A percentile compares a stretch with the other conserved stretches of the same genome.
phyloP scores from a whole-genome alignment of 2,797 vertebrate species.

The Schizopygopsis pylzovi region DNA sequence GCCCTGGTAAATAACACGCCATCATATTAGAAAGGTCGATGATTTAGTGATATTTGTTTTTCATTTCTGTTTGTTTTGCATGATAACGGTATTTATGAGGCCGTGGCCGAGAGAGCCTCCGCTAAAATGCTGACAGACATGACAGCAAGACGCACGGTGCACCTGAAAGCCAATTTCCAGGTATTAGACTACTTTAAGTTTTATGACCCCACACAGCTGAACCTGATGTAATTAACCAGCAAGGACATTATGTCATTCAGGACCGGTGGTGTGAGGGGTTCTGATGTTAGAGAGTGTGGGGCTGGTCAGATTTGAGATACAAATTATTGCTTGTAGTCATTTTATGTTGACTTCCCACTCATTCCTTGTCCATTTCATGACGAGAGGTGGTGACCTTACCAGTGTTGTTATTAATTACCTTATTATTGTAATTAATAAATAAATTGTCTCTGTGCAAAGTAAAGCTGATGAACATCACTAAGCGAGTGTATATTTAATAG shows the following conservation, averaged over 20 bases:
- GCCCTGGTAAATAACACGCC: constrained; percentile 69
- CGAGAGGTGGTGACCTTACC: constrained; percentile 72
- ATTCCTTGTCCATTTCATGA: constrained; percentile 65
- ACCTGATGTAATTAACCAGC: constrained; percentile 84
- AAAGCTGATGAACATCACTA: constrained; percentile 65
- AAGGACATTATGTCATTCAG: constrained; percentile 84
- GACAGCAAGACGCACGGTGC: constrained; percentile 73
- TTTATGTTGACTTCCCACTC: constrained; percentile 60
- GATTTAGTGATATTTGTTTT: constrained; percentile 83
- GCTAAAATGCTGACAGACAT: constrained; percentile 70
- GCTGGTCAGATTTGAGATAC: constrained; percentile 53
- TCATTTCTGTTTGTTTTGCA: constrained; percentile 75
- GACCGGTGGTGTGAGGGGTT: constrained; percentile 60
- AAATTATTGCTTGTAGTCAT: constrained; percentile 56
- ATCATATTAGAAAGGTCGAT: constrained; percentile 68
- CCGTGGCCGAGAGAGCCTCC: constrained; percentile 50
- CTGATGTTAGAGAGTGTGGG: constrained; percentile 52
- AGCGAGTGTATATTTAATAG: constrained; percentile 75
- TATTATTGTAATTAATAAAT: constrained; percentile 78
- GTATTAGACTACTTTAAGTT: constrained; percentile 84
- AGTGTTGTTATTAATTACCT: constrained; percentile 78
- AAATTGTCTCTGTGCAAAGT: constrained; percentile 67
- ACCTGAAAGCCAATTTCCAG: constrained; percentile 80
- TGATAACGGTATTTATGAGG: constrained; percentile 77
- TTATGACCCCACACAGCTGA: constrained; percentile 80